phyloP scores from a whole-genome alignment of 2,888 invertebrate genomes.

The Acleris literana region DNA sequence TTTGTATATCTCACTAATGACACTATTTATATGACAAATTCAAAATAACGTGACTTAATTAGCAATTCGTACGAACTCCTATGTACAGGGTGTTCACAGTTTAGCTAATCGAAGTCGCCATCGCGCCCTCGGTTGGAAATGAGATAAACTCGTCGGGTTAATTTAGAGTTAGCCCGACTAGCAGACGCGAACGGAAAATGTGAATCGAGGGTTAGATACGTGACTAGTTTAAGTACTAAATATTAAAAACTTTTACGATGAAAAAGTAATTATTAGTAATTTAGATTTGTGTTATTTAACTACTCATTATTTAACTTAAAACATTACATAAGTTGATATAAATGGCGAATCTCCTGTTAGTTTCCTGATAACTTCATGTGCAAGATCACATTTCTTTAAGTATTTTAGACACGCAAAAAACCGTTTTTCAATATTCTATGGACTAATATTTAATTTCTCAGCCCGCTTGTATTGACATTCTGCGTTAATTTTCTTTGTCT shows the following conservation, averaged over 20 bases:
- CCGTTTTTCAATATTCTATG: too few relatives aligned
- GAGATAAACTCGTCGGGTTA: constrained; percentile 65
- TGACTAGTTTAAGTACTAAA: neutral
- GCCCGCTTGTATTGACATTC: too few relatives aligned
- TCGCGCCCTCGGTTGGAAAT: constrained; percentile 55
- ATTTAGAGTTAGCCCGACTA: constrained; percentile 52
- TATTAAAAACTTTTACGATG: neutral
- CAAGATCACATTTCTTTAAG: too few relatives aligned
- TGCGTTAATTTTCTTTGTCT: too few relatives aligned
- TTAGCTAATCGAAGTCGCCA: constrained; percentile 51
- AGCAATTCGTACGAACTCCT: constrained; percentile 5
- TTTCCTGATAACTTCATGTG: too few relatives aligned
- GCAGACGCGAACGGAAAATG: neutral
- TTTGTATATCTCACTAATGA: neutral
- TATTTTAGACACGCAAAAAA: too few relatives aligned
- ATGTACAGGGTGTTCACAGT: constrained; percentile 41
- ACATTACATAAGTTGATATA: too few relatives aligned
- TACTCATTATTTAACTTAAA: too few relatives aligned
- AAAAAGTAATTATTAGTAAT: too few relatives aligned
- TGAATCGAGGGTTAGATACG: neutral
- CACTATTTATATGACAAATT: neutral
- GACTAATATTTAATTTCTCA: too few relatives aligned
- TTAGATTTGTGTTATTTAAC: too few relatives aligned
- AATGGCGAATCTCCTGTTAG: too few relatives aligned
- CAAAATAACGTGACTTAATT: neutral